Percentiles rank a stretch among this genome's conserved stretches.
phyloP scores from a whole-genome alignment of 1,140 invertebrate species.

The Antheraea pernyi region DNA sequence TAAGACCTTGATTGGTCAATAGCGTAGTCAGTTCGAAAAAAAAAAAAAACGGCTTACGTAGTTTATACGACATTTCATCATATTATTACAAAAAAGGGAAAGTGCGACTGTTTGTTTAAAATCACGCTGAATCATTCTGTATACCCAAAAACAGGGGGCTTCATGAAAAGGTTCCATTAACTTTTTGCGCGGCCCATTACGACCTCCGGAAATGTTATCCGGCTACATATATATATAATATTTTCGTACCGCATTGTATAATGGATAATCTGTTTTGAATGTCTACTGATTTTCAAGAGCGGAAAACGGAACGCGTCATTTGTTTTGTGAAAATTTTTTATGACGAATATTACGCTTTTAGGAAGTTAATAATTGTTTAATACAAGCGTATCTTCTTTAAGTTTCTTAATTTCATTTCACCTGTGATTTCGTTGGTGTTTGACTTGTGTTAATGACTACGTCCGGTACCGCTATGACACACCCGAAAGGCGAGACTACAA shows the following conservation, averaged over 20 bases:
- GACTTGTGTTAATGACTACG: too few species aligned
- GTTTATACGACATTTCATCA: too few species aligned
- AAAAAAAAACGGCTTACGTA: too few species aligned
- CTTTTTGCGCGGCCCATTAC: conserved; percentile 43
- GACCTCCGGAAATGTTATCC: conserved; percentile 36
- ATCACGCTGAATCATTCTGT: conserved; percentile 21
- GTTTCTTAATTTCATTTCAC: too few species aligned
- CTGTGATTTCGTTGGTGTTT: too few species aligned
- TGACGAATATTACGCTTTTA: background rate
- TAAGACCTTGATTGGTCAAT: too few species aligned
- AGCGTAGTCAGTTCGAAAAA: too few species aligned
- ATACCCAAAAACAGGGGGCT: conserved; percentile 7
- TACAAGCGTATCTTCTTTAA: too few species aligned
- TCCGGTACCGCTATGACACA: too few species aligned
- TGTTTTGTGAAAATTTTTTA: background rate
- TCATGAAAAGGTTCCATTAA: conserved; percentile 34
- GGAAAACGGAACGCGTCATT: background rate
- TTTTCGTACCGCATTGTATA: conserved; percentile 17
- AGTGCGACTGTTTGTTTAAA: background rate
- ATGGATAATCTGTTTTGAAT: conserved; percentile 29
- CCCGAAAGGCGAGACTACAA: too few species aligned
- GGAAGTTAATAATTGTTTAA: too few species aligned
- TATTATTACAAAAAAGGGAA: too few species aligned
- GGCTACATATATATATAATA: conserved; percentile 26
- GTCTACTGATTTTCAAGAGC: conserved; percentile 22